phyloP scores from a whole-genome alignment of 1,140 invertebrate genomes.

The Apis mellifera region DNA sequence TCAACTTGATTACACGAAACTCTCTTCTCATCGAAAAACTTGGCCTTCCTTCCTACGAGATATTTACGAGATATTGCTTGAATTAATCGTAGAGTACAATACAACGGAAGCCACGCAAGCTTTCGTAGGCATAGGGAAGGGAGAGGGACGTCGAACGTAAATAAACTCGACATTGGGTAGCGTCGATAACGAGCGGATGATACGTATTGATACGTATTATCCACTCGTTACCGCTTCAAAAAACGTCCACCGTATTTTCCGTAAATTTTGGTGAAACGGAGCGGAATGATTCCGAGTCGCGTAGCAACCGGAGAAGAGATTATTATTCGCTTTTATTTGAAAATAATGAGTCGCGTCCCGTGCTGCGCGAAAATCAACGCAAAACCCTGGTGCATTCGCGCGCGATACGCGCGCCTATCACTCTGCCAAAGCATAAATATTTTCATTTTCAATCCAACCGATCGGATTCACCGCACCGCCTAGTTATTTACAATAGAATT shows the following conservation, averaged over 20 bases:
- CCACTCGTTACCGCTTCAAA: neutral
- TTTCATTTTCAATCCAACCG: slow-evolving; percentile 26
- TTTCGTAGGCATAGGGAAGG: no score
- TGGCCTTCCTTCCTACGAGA: neutral
- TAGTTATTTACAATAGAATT: slow-evolving; percentile 10
- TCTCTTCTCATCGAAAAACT: neutral
- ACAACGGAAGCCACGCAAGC: no score
- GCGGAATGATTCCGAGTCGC: no score
- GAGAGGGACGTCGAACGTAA: neutral
- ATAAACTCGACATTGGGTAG: neutral
- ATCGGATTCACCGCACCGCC: neutral
- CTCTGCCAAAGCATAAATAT: neutral
- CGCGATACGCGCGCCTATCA: no score
- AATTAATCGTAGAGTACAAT: neutral
- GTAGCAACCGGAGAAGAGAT: no score
- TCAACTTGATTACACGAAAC: no score
- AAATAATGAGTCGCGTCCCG: slow-evolving; percentile 11
- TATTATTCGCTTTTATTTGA: slow-evolving; percentile 11
- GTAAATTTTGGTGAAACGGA: neutral
- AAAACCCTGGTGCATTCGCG: no score
- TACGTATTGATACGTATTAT: slow-evolving; percentile 9
- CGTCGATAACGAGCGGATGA: neutral
- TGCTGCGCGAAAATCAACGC: neutral
- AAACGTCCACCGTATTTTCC: slow-evolving; percentile 2
- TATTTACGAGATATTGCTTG: neutral